These are phyloP conservation scores for Parauchenoglanis ngamensis DNA, from an alignment of 2,797 vertebrate genomes.

Conservation along the genomic window DNA sequence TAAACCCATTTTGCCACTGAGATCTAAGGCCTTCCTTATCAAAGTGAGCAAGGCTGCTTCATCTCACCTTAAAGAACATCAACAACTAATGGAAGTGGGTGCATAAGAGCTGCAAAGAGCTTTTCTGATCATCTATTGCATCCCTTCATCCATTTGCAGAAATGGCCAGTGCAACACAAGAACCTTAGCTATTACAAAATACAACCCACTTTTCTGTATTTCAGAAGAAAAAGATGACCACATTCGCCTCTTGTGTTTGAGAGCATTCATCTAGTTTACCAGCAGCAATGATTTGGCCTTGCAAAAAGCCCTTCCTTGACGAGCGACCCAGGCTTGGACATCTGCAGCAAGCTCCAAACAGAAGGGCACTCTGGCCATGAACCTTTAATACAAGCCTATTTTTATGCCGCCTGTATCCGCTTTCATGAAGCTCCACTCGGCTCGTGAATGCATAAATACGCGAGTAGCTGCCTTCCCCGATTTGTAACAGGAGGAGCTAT, in stretches of 20 bases:
- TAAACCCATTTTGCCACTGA: conserved; percentile 48
- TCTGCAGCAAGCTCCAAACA: conserved; percentile 49
- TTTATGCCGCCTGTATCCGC: conserved; percentile 62
- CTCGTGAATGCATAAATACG: conserved; percentile 73
- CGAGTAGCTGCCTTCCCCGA: conserved; percentile 62
- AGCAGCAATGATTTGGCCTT: conserved; percentile 75
- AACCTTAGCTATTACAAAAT: not conserved
- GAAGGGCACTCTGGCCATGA: conserved; percentile 64
- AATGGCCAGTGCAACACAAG: not conserved
- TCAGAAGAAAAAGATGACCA: conserved; percentile 10
- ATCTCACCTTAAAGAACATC: conserved; percentile 33
- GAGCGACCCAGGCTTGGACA: conserved; percentile 44
- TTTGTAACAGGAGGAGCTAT: conserved; percentile 45
- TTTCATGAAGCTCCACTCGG: conserved; percentile 62
- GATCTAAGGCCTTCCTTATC: conserved; percentile 50
- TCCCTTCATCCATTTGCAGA: not conserved
- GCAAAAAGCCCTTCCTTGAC: conserved; percentile 58
- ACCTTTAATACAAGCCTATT: conserved; percentile 71
- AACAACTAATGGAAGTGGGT: conserved; percentile 21
- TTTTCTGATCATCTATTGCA: not conserved
- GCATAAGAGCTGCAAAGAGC: not conserved
- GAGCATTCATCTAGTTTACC: conserved; percentile 63
- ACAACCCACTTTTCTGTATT: not conserved
- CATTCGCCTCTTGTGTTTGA: conserved; percentile 34
- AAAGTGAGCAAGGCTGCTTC: conserved; percentile 36